A percentile compares a stretch with the other conserved stretches of the same genome.
Conservation (phyloP, 2,888 invertebrate species). For the Ischnura elegans region DNA sequence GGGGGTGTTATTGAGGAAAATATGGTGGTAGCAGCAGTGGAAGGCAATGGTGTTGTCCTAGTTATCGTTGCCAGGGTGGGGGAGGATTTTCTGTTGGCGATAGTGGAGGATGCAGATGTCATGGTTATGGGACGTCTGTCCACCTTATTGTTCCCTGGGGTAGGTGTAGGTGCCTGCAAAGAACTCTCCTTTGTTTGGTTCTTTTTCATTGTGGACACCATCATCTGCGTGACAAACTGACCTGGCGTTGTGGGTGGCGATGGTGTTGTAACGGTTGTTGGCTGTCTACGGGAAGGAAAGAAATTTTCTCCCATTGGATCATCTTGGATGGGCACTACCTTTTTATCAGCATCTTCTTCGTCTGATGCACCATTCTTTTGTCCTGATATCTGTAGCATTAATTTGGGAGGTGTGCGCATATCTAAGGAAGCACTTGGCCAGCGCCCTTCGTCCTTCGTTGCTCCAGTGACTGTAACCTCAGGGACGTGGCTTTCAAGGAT, state of each 20-base stretch:
- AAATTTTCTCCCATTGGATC: conserved; percentile 53
- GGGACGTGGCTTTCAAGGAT: conserved; percentile 8
- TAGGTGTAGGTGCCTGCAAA: neutral
- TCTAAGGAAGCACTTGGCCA: conserved; percentile 75
- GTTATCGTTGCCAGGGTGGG: neutral
- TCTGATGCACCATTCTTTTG: neutral
- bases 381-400: conserved; percentile 73
- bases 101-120: neutral
- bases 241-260: neutral
- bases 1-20: neutral
- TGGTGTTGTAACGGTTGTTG: conserved; percentile 1
- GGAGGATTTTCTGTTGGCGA: neutral
- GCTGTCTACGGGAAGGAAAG: conserved; percentile 66
- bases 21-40: neutral
- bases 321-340: conserved; percentile 42
- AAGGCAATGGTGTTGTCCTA: neutral
- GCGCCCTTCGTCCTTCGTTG: neutral
- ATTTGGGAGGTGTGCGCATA: conserved; percentile 83
- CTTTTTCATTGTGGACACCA: conserved; percentile 24
- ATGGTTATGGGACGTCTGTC: neutral
- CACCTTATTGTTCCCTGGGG: neutral
- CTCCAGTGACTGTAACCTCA: neutral
- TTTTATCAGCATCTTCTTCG: conserved; percentile 8
- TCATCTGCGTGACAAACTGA: neutral
- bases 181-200: conserved; percentile 26